Base-by-base conservation (phyloP, 1,140 invertebrate genomes). In the Rhyzopertha dominica region DNA sequence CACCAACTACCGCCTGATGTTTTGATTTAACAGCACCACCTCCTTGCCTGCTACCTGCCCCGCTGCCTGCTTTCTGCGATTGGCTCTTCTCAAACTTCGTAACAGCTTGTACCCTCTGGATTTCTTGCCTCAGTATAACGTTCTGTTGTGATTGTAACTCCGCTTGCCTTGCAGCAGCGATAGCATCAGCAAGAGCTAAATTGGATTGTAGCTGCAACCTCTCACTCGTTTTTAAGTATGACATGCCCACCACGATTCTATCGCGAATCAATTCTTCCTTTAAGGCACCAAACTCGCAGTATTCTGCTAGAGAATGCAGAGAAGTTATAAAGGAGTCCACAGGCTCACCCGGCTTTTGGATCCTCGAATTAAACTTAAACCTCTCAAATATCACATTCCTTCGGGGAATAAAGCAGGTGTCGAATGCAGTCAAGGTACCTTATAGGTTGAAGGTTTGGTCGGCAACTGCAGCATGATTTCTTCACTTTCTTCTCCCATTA, bases 251-350 rank as follows among this genome's bases (percentile, higher is more conserved):
- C n/a, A n/a, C n/a, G n/a, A n/a, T n/a, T n/a, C n/a, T n/a, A n/a
- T 67, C 66, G 22, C 65, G 25, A 17, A 69, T 67, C 25, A 70
- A 36, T 29, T 62, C 54, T 10, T 69, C 63, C 19, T 56, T 43
- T 5, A 69, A 39, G 2, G 28, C 42, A 10, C 54, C 59, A 49
- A 61, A 71, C 0, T 65, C 54, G 45, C 68, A 70, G 25, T 58
- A 39, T 30, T 65, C 58, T 13, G 59, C 58, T 13, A 67, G 32
- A 2, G 47, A 42, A 44, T 68, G 61, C 18, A 69, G 42, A 7
- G 52, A 37, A 9, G 62, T 67, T 13, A 69, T 60, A 49, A 66
- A 70, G n/a, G 48, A 44, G 43, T 70, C 65, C 1, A 64, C 56
- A 17, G 53, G 16, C 39, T 71, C 65, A 13, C 49, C 53, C 12